Base-by-base conservation (phyloP, 2,797 vertebrate genomes). In the Cyprinella venusta region DNA sequence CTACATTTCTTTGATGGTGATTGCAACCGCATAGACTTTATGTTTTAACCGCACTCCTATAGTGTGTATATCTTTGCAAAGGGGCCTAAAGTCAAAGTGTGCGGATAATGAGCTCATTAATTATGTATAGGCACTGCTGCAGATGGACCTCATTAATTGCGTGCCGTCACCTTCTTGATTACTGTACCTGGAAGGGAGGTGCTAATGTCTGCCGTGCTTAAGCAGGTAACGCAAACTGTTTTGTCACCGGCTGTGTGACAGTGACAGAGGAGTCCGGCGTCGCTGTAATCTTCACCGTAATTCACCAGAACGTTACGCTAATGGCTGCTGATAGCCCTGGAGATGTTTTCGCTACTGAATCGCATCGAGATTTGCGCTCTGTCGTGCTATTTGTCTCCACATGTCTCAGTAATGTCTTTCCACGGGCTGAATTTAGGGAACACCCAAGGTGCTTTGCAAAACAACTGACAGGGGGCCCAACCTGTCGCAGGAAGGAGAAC, bases 71-170 rank as follows among this genome's bases (percentile, higher is more conserved):
- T 78, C 74, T 78, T 38, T n/a, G 26, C n/a, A 16, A 77, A 74
- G 77, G 71, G 69, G 76, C 84, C 85, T 87, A 91, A 92, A 91
- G 92, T 93, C 91, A 91, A 93, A 91, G 92, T 92, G 90, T 90
- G 94, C 85, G 90, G 89, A 88, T 95, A 95, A 95, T 95, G 94
- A 95, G 95, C 90, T 92, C 91, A 95, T 95, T 95, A 95, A 95
- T 96, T 96, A 94, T 95, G 92, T 92, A 93, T 94, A 96, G 92
- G 89, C 76, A 71, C 90, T 92, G 92, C 92, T 94, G 92, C 93
- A 95, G 93, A 95, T 93, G 92, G 92, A 96, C 94, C 91, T 94
- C 96, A 96, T 96, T 95, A 96, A 96, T 94, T 95, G 93, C 93
- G 93, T 95, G 89, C 93, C 92, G 93, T 94, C 93, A 95, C 92